Evolutionary conservation across 35 echinoderm and acorn worm genomes (phyloP).

Genomic region (Lytechinus variegatus): DNA sequence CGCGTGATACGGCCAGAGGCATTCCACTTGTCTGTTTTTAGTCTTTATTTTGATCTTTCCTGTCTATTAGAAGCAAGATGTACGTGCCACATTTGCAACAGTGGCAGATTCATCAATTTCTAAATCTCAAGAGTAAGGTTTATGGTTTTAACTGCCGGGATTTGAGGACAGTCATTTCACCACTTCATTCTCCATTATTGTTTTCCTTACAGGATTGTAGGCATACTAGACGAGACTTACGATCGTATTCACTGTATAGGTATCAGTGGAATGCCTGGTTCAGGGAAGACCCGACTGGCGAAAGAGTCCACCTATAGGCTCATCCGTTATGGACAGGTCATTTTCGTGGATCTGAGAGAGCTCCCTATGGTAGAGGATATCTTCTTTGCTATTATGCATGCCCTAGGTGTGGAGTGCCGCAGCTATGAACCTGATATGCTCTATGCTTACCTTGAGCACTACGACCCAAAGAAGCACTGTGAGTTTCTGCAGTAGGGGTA

Average conservation of each 20-base stretch:
- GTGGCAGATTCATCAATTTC: too few species aligned
- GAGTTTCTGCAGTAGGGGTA: not conserved
- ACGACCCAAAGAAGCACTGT: constrained; percentile 65
- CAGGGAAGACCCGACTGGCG: constrained; percentile 90
- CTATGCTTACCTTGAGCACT: constrained; percentile 54
- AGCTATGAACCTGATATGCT: constrained; percentile 70
- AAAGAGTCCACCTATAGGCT: constrained; percentile 81
- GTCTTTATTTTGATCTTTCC: too few species aligned
- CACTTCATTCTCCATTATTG: not conserved
- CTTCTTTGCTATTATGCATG: constrained; percentile 82
- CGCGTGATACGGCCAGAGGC: too few species aligned
- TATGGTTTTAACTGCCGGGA: too few species aligned
- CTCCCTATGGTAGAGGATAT: constrained; percentile 71
- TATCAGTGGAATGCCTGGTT: constrained; percentile 89
- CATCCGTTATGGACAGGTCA: constrained; percentile 62
- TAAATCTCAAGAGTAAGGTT: too few species aligned
- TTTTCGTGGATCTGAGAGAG: constrained; percentile 83
- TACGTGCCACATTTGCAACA: too few species aligned
- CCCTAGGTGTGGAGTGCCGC: constrained; percentile 62
- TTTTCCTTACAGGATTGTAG: constrained; percentile 47
- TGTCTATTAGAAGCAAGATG: too few species aligned
- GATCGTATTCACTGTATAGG: constrained; percentile 72
- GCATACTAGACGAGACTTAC: constrained; percentile 52
- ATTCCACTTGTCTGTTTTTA: too few species aligned
- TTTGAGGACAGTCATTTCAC: too few species aligned